A percentile compares a stretch with the other conserved stretches of the same genome.
Conservation (phyloP, 2,113 vertebrate genomes). For the Apodemus speciosus region DNA sequence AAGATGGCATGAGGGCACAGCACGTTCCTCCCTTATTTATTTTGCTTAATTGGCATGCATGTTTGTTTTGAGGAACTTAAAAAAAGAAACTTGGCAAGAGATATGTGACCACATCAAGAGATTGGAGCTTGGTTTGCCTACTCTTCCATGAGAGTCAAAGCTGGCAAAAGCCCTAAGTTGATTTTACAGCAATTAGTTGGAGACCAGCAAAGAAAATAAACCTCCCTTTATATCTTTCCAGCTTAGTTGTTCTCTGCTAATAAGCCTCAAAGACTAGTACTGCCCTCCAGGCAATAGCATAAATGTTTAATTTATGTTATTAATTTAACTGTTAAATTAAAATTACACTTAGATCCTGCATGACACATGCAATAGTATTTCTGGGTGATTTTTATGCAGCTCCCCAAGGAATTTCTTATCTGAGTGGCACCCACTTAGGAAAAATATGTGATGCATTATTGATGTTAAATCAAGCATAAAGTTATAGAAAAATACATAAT, state of each 20-base stretch:
- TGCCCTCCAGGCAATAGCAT: slow-evolving; percentile 6
- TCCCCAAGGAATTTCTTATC: background rate
- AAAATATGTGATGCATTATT: slow-evolving; percentile 53
- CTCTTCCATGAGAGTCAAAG: slow-evolving; percentile 65
- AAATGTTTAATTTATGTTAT: slow-evolving; percentile 53
- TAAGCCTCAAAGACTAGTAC: slow-evolving; percentile 40
- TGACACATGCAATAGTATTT: slow-evolving; percentile 56
- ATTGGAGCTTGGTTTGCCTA: background rate
- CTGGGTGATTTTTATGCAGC: slow-evolving; percentile 43
- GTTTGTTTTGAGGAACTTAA: slow-evolving; percentile 68
- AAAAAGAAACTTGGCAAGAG: slow-evolving; percentile 67
- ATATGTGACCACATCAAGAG: slow-evolving; percentile 34
- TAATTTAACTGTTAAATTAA: slow-evolving; percentile 70
- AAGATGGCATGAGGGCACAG: slow-evolving; percentile 18
- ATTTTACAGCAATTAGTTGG: slow-evolving; percentile 61
- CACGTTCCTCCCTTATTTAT: slow-evolving; percentile 46
- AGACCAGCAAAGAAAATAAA: slow-evolving; percentile 3
- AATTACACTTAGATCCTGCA: slow-evolving; percentile 69
- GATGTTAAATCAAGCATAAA: slow-evolving; percentile 7
- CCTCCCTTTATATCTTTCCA: slow-evolving; percentile 37
- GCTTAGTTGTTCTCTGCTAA: slow-evolving; percentile 58
- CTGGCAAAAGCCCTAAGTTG: slow-evolving; percentile 46
- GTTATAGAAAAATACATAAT: slow-evolving; percentile 42
- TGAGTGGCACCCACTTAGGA: slow-evolving; percentile 58
- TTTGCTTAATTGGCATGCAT: slow-evolving; percentile 61